Base-by-base conservation (phyloP, 1,140 invertebrate species). In the Drosophila nikananu region DNA sequence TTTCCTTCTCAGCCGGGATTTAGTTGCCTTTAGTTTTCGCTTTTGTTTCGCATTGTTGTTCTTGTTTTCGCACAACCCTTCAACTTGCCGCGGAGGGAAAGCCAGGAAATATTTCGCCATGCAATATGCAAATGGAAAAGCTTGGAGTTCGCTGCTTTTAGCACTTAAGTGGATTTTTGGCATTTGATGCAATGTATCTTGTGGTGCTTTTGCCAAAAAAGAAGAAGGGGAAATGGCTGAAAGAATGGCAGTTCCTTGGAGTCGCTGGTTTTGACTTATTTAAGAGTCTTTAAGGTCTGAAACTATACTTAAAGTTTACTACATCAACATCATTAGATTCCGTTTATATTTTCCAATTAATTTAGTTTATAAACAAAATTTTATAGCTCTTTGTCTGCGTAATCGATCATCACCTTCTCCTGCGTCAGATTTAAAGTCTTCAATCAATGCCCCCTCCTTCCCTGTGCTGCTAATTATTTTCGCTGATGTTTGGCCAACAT, bases 151-250 rank as follows among this genome's bases (percentile, higher is more conserved):
- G 55, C 49, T 51, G 70, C 81, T 78, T 76, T 80, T 83, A 70
- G 52, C 81, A 76, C 72, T 86, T 86, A 86, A 86, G 83, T 86
- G 70, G 82, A 78, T 79, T 86, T 86, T 86, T 86, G 83, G 82
- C 82, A 86, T 84, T 86, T 86, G 67, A 81, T 75, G 64, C 67
- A 78, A 68, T 79, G 76, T 78, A 42, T 54, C 77, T 80, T 67
- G 78, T 61, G 41, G 41, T 25, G 25, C 0, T 37, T 37, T 32
- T 54, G 52, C 52, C 52, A 37, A 55, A 37, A 37, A n/a, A 9
- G 15, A 15, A 2, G n/a, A n/a, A 17, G 1, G 32, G 15, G 32
- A 13, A 37, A 23, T 55, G 52, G 27, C 12, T 10, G 4, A 49
- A 21, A 19, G 9, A 17, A 23, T 41, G 27, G 12, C 13, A 49